phyloP scores from a whole-genome alignment of 2,113 vertebrate species.

The Pituophis catenifer region DNA sequence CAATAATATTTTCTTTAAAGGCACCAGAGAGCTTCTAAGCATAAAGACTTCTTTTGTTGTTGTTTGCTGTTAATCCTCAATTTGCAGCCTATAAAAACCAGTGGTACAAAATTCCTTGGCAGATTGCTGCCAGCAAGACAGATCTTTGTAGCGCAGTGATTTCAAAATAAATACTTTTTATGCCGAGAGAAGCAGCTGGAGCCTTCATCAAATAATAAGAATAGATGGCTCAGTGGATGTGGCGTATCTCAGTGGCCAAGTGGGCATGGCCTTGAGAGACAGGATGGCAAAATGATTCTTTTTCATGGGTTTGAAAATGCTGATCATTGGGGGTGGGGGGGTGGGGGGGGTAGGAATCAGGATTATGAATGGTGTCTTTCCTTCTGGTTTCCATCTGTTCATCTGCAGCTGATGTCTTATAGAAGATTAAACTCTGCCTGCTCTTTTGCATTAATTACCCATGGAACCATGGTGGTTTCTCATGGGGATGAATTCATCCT shows the following conservation, averaged over 20 bases:
- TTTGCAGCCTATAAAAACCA: background rate
- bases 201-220: background rate
- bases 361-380: background rate
- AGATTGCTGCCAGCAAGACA: background rate
- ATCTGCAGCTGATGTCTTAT: background rate
- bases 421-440: background rate
- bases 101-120: constrained; percentile 4
- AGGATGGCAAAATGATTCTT: background rate
- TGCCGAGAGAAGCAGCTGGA: background rate
- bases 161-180: constrained; percentile 1
- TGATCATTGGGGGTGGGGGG: background rate
- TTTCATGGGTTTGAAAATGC: background rate
- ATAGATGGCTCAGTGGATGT: background rate
- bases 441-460: background rate
- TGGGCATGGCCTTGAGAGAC: background rate
- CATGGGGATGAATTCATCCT: background rate
- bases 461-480: background rate
- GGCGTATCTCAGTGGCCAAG: background rate
- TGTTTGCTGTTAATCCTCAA: constrained; percentile 24
- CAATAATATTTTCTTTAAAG: constrained; percentile 34
- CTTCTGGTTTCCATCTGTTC: background rate
- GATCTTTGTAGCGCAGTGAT: background rate
- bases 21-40: constrained; percentile 1
- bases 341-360: background rate
- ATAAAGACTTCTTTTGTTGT: background rate